Conservation (phyloP, 2,888 invertebrate species). For the Pandemis heparana region DNA sequence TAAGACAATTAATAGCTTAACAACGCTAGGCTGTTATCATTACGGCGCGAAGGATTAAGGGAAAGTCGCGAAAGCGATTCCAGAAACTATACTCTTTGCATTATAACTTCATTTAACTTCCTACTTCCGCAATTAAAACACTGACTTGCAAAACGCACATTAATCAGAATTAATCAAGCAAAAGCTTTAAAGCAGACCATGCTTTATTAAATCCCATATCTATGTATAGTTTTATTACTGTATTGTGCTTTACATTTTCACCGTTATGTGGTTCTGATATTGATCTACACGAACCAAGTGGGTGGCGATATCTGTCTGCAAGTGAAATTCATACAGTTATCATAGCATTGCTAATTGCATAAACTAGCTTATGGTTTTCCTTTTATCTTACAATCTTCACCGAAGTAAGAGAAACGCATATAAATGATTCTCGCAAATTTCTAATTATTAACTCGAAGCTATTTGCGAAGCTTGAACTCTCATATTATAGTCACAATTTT, state of each 20-base stretch:
- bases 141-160: constrained; percentile 18
- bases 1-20: constrained; percentile 67
- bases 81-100: constrained; percentile 28
- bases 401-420: neutral
- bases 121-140: constrained; percentile 33
- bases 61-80: constrained; percentile 33
- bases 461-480: neutral
- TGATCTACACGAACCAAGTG: neutral
- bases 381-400: constrained; percentile 1
- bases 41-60: constrained; percentile 31
- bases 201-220: neutral
- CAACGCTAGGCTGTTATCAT: constrained; percentile 36
- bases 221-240: neutral
- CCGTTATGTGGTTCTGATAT: constrained; percentile 9
- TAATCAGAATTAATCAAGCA: constrained; percentile 19
- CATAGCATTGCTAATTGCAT: constrained; percentile 9
- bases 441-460: neutral
- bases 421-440: neutral
- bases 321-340: constrained; percentile 11
- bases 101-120: constrained; percentile 35
- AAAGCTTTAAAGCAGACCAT: constrained; percentile 21
- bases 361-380: neutral
- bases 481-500: too few relatives aligned
- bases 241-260: neutral
- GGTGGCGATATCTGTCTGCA: neutral